Evolutionary conservation across 2,888 invertebrate species (phyloP).

Genomic region (Dryobotodes eremita): DNA sequence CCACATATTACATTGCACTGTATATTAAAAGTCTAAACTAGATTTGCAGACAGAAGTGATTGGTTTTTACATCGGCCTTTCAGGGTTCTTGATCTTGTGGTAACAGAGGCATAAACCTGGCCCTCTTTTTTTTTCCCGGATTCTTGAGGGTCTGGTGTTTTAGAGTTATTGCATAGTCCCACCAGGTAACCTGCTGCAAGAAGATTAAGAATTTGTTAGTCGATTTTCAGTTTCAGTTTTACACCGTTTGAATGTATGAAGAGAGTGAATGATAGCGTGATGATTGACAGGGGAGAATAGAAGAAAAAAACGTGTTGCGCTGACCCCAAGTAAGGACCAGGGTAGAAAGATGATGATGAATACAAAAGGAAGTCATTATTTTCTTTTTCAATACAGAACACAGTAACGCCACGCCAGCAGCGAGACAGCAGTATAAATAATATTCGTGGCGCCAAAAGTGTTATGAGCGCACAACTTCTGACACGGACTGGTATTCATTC

Average conservation of each 20-base stretch:
- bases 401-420: neutral
- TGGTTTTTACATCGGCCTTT: conserved; percentile 37
- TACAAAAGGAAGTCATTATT: neutral
- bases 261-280: too few relatives aligned
- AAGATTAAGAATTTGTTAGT: conserved; percentile 2
- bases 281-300: too few relatives aligned
- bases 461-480: too few relatives aligned
- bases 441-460: too few relatives aligned
- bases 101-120: conserved; percentile 55
- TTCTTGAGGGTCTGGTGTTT: conserved; percentile 46
- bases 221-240: neutral
- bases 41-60: conserved; percentile 54
- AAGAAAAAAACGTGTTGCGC: too few relatives aligned
- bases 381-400: neutral
- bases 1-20: neutral
- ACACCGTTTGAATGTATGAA: neutral
- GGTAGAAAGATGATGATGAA: too few relatives aligned
- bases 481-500: too few relatives aligned
- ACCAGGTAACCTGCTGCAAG: conserved; percentile 66
- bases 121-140: conserved; percentile 59
- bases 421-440: neutral
- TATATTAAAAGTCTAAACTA: conserved; percentile 41
- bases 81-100: conserved; percentile 69
- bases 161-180: conserved; percentile 60
- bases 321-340: too few relatives aligned